Conservation (phyloP, 2,113 vertebrate genomes). For the Xenopus borealis region DNA sequence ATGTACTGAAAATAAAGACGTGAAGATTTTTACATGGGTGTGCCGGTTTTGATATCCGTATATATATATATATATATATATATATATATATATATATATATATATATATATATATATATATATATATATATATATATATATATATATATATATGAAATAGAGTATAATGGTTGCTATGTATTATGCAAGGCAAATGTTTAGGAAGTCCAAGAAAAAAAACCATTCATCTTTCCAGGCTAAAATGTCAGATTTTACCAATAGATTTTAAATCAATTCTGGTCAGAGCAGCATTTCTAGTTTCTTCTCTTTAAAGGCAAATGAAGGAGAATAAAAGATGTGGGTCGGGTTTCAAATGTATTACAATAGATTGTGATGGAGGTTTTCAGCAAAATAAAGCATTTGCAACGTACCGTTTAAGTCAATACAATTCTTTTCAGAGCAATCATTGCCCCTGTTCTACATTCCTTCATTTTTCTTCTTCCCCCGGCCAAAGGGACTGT, state of each 20-base stretch:
- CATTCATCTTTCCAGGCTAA: too few relatives aligned
- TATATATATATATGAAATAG: too few relatives aligned
- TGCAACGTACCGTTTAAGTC: slow-evolving; percentile 47
- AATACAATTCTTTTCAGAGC: slow-evolving; percentile 50
- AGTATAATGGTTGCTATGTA: too few relatives aligned
- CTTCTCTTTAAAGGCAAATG: background rate
- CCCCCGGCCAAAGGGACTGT: slow-evolving; percentile 60
- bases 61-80: too few relatives aligned
- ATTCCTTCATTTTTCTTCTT: slow-evolving; percentile 53
- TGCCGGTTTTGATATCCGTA: too few relatives aligned
- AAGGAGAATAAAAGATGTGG: slow-evolving; percentile 22
- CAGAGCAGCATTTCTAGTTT: background rate
- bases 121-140: too few relatives aligned
- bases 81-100: too few relatives aligned
- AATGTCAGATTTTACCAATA: background rate
- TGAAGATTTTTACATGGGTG: too few relatives aligned
- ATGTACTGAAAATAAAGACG: too few relatives aligned
- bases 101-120: too few relatives aligned
- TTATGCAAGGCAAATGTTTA: too few relatives aligned
- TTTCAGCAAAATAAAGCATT: slow-evolving; percentile 41
- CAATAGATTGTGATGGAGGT: slow-evolving; percentile 38
- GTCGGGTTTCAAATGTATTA: slow-evolving; percentile 39
- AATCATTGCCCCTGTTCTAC: slow-evolving; percentile 49
- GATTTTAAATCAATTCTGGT: background rate
- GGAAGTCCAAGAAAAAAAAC: too few relatives aligned